Percentiles rank a stretch among this genome's conserved stretches.
These are phyloP conservation scores for Amphimedon queenslandica DNA, from an alignment of 37 sponge, comb jelly and placozoan species.

Conservation along the genomic window DNA sequence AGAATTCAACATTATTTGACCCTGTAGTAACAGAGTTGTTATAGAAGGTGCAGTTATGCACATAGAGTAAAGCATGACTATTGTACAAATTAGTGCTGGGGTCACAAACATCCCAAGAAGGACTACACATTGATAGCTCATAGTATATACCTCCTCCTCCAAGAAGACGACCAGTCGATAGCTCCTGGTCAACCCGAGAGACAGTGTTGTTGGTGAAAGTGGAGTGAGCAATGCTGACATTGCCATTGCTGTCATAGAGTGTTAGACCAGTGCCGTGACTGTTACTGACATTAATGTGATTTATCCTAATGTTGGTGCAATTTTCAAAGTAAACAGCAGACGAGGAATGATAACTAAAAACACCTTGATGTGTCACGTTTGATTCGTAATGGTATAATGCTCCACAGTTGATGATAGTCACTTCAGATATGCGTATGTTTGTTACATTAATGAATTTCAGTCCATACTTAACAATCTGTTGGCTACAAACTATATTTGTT, in stretches of 20 bases:
- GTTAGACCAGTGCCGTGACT: background rate
- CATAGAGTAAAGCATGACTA: background rate
- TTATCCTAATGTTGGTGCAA: background rate
- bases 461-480: too few species aligned
- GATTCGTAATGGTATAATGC: constrained; percentile 3
- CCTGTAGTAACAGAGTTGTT: background rate
- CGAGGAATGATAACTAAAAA: background rate
- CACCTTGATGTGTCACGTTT: background rate
- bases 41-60: background rate
- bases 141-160: constrained; percentile 23
- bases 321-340: constrained; percentile 15
- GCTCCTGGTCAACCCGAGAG: too few species aligned
- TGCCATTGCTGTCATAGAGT: constrained; percentile 11
- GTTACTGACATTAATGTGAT: background rate
- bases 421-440: too few species aligned
- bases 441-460: too few species aligned
- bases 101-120: background rate
- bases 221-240: background rate
- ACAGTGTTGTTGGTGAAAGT: too few species aligned
- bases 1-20: too few species aligned
- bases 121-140: constrained; percentile 11
- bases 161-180: too few species aligned
- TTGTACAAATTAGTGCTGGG: background rate
- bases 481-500: too few species aligned
- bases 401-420: too few species aligned